Base-by-base conservation (phyloP, 2,113 vertebrate species). In the Oncorhynchus masou region DNA sequence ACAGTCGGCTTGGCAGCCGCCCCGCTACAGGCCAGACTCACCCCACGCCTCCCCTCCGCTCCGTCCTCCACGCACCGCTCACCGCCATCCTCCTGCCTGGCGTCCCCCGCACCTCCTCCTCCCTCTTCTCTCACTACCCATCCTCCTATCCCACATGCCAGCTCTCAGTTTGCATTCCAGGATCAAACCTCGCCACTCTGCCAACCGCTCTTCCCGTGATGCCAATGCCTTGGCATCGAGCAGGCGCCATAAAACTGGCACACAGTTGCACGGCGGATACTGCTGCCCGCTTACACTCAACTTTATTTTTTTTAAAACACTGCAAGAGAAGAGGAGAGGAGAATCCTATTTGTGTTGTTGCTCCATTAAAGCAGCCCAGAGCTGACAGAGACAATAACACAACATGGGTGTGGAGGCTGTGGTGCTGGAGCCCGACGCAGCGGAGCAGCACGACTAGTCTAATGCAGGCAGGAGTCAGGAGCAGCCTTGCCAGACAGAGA, bases 1-100 rank as follows among this genome's bases (percentile, higher is more conserved):
- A 89, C 91, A 90, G 90, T 91, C 78, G 74, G 83, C 82, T 90
- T 90, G 90, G 88, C 91, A 90, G 90, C 76, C 83, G 70, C 80
- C 73, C 19, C 31, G 4, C 79, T 65, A 79, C 6, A 22, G 79
- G 59, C 22, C 83, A 87, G 87, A 87, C 77, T 81, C 60, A 54
- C 51, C 16, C 51, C 65, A 39, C 84, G 86, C 85, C 82, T 73
- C 83, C 84, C 51, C 51, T 54, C 51, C 13, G 48, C 78, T 74
- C 81, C 51, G 74, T 45, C 79, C 79, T 81, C 74, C 82, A 74
- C 80, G 81, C 80, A 74, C 83, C 83, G 79, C 79, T 39, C 64
- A 7, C 1, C 5, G 27, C 66, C 27, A 31, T 68, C 29, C 81
- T 85, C 79, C 84, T 85, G 80, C 79, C 79, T 75, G 71, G 73